These are phyloP conservation scores for Clanis bilineata DNA, from an alignment of 2,888 invertebrate genomes.

Conservation along the genomic window DNA sequence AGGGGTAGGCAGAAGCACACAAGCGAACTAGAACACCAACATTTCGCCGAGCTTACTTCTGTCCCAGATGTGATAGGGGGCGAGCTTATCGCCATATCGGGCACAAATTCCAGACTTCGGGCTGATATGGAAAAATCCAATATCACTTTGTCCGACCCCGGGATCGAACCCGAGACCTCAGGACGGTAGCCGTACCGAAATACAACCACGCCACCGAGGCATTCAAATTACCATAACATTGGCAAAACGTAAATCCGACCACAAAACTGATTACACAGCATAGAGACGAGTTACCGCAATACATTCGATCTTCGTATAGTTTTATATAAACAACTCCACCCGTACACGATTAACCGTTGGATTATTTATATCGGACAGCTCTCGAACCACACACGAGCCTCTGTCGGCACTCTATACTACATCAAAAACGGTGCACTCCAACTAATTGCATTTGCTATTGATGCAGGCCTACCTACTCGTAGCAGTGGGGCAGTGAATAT, in stretches of 20 bases:
- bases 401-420: slow-evolving; percentile 65
- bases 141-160: too few relatives aligned
- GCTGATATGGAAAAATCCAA: too few relatives aligned
- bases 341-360: slow-evolving; percentile 49
- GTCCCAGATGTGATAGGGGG: too few relatives aligned
- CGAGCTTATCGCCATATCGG: too few relatives aligned
- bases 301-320: slow-evolving; percentile 26
- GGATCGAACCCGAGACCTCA: too few relatives aligned
- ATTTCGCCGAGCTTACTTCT: too few relatives aligned
- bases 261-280: background rate
- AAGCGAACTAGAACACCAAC: too few relatives aligned
- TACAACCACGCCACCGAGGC: too few relatives aligned
- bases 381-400: slow-evolving; percentile 45
- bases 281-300: background rate
- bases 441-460: slow-evolving; percentile 80
- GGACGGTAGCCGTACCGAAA: too few relatives aligned
- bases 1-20: too few relatives aligned
- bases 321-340: slow-evolving; percentile 41
- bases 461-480: slow-evolving; percentile 54
- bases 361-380: slow-evolving; percentile 62
- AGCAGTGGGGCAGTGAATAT: slow-evolving; percentile 33
- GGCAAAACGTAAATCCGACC: background rate
- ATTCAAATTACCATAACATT: too few relatives aligned
- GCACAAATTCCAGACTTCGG: too few relatives aligned
- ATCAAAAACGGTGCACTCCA: slow-evolving; percentile 81